A percentile compares a stretch with the other conserved stretches of the same genome.
Evolutionary conservation across 2,888 invertebrate genomes (phyloP).

Genomic region (Physocephala rufipes): DNA sequence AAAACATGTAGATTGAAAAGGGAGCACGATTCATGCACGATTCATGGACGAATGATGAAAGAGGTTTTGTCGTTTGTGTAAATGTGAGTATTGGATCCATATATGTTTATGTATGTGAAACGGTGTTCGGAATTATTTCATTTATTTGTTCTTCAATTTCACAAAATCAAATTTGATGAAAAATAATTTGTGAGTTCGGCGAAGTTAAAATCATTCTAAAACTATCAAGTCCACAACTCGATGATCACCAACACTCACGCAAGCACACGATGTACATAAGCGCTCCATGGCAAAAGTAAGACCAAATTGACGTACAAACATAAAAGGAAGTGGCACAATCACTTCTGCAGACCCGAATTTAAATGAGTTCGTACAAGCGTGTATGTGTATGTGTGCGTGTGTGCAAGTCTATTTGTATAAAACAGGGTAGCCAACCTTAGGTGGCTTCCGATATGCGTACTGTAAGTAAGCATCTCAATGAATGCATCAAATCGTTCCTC

Average conservation of each 20-base stretch:
- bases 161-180: slow-evolving; percentile 55
- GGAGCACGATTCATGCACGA: no score
- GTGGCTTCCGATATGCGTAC: slow-evolving; percentile 17
- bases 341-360: no score
- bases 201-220: background rate
- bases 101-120: background rate
- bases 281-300: no score
- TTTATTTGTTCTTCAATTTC: slow-evolving; percentile 40
- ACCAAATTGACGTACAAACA: no score
- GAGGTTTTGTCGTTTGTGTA: no score
- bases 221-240: background rate
- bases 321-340: no score
- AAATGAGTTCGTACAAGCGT: background rate
- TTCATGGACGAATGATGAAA: no score
- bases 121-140: slow-evolving; percentile 33
- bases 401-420: background rate
- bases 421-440: background rate
- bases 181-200: slow-evolving; percentile 57
- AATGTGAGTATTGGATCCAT: background rate
- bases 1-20: no score
- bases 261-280: no score
- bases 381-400: background rate
- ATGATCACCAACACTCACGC: background rate
- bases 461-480: slow-evolving; percentile 15
- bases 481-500: slow-evolving; percentile 19